Percentiles rank a stretch among this genome's conserved stretches.
Conservation (phyloP, 2,888 invertebrate species). For the Tinea trinotella region DNA sequence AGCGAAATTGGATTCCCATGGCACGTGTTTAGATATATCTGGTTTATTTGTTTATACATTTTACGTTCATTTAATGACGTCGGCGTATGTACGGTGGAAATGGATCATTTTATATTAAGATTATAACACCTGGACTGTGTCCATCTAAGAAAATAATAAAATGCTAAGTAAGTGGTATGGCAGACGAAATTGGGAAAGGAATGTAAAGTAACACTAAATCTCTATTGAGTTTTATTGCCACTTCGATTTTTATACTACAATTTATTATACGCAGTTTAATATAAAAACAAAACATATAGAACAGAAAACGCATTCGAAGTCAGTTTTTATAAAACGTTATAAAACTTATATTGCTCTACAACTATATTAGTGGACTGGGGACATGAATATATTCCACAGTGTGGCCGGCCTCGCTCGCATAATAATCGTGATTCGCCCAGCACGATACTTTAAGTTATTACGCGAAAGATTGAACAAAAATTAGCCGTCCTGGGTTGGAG, state of each 20-base stretch:
- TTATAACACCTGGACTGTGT: no score
- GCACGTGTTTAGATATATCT: no score
- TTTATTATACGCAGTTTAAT: conserved; percentile 17
- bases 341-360: conserved; percentile 33
- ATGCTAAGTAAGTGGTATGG: neutral
- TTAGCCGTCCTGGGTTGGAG: conserved; percentile 42
- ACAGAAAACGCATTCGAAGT: conserved; percentile 25
- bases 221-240: conserved; percentile 19
- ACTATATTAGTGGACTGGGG: conserved; percentile 26
- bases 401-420: conserved; percentile 37
- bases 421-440: conserved; percentile 55
- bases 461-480: conserved; percentile 50
- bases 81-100: no score
- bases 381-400: conserved; percentile 45
- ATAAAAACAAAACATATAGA: conserved; percentile 22
- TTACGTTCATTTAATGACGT: no score
- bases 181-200: neutral
- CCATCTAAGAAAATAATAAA: neutral
- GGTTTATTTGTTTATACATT: no score
- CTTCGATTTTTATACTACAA: conserved; percentile 17
- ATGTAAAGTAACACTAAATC: neutral
- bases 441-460: conserved; percentile 53
- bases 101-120: no score
- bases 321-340: conserved; percentile 31
- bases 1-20: conserved; percentile 47